phyloP scores from a whole-genome alignment of 2,888 invertebrate genomes.

The Agriopis aurantiaria region DNA sequence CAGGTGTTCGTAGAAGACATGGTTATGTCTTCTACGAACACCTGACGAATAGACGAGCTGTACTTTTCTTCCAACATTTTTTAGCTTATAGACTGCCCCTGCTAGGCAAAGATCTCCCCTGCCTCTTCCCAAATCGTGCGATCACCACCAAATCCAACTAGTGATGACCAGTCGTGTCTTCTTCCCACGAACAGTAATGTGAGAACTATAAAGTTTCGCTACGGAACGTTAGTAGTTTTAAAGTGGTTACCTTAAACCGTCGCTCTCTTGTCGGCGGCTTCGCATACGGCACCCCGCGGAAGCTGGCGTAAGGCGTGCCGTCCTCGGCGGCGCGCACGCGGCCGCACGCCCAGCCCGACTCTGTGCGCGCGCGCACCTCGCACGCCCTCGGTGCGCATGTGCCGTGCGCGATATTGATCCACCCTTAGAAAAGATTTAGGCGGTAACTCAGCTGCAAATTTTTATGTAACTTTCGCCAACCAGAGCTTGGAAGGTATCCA shows the following conservation, averaged over 20 bases:
- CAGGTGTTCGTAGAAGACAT: too few species aligned
- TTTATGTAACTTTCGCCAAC: too few species aligned
- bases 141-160: too few species aligned
- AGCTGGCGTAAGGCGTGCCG: slow-evolving; percentile 44
- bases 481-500: too few species aligned
- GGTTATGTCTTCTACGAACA: too few species aligned
- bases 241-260: slow-evolving; percentile 54
- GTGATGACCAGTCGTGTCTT: too few species aligned
- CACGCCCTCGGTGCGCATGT: slow-evolving; percentile 13
- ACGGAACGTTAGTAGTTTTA: not conserved
- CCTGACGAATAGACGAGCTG: too few species aligned
- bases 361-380: slow-evolving; percentile 33
- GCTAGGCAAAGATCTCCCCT: too few species aligned
- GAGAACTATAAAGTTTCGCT: not conserved
- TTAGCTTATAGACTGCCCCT: too few species aligned
- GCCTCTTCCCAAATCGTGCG: too few species aligned
- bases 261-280: slow-evolving; percentile 37
- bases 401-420: not conserved
- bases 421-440: not conserved
- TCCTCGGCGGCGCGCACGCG: slow-evolving; percentile 33
- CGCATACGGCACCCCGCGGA: slow-evolving; percentile 48
- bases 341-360: slow-evolving; percentile 46
- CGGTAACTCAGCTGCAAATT: not conserved
- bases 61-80: too few species aligned
- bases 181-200: too few species aligned